Percentiles rank a stretch among this genome's conserved stretches.
Conservation (phyloP, 2,888 invertebrate genomes). For the Drosophila sordidula region DNA sequence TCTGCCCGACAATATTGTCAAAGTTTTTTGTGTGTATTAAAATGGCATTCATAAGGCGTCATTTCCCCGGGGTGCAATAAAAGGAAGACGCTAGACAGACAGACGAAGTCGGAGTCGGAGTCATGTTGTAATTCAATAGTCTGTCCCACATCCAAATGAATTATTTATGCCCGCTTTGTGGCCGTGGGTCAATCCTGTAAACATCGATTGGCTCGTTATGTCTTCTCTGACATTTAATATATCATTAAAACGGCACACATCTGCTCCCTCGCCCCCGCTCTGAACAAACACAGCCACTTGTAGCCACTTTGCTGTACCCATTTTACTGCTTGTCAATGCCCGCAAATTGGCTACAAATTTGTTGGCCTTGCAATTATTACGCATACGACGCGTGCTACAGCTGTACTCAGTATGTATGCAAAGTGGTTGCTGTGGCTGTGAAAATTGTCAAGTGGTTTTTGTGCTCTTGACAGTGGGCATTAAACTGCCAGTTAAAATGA, state of each 20-base stretch:
- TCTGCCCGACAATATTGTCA: slow-evolving; percentile 61
- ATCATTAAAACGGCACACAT: slow-evolving; percentile 46
- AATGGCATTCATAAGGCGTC: slow-evolving; percentile 70
- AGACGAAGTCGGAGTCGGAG: slow-evolving; percentile 8
- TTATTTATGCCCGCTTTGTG: slow-evolving; percentile 63
- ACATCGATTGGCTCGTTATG: slow-evolving; percentile 56
- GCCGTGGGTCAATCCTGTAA: slow-evolving; percentile 38
- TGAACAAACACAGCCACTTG: too few relatives aligned
- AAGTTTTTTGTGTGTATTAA: slow-evolving; percentile 64
- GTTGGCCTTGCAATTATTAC: slow-evolving; percentile 43
- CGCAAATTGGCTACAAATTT: slow-evolving; percentile 47
- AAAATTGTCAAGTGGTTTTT: slow-evolving; percentile 2
- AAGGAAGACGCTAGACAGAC: slow-evolving; percentile 28
- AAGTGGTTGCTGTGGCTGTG: not conserved
- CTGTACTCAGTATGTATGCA: not conserved
- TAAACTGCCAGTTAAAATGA: slow-evolving; percentile 27
- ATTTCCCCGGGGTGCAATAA: slow-evolving; percentile 70
- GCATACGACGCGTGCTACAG: slow-evolving; percentile 26
- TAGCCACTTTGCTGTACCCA: slow-evolving; percentile 4
- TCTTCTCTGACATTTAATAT: slow-evolving; percentile 48
- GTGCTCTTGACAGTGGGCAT: slow-evolving; percentile 13
- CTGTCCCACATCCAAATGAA: slow-evolving; percentile 57
- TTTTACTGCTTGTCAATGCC: slow-evolving; percentile 41
- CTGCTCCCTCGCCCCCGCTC: not conserved
- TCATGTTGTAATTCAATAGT: slow-evolving; percentile 39